phyloP scores from a whole-genome alignment of 2,113 vertebrate species.

The Elephas maximus region DNA sequence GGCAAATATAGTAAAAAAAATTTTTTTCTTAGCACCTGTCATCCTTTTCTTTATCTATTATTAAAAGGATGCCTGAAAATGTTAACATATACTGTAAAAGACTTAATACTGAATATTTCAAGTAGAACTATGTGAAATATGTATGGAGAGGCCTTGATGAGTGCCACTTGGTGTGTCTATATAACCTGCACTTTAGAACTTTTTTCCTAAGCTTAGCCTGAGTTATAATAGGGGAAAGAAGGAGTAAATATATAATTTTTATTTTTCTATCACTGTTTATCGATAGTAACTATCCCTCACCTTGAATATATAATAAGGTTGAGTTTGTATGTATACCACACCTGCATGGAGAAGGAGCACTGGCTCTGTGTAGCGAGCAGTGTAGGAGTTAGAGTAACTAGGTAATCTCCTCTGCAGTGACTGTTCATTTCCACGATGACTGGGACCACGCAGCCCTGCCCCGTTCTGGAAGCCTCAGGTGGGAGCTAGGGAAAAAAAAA shows the following conservation, averaged over 20 bases:
- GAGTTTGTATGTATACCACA: not conserved
- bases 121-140: not conserved
- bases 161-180: too few relatives aligned
- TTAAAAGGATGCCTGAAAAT: not conserved
- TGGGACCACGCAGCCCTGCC: too few relatives aligned
- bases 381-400: not conserved
- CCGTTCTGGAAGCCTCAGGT: not conserved
- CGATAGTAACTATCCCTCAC: not conserved
- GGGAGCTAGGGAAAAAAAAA: not conserved
- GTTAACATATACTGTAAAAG: not conserved
- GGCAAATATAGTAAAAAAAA: not conserved
- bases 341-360: not conserved
- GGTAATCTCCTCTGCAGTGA: not conserved
- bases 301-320: not conserved
- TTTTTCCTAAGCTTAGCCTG: not conserved
- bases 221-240: not conserved
- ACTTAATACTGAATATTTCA: not conserved
- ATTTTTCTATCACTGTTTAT: not conserved
- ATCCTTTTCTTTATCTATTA: not conserved
- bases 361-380: not conserved
- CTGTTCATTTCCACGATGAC: not conserved
- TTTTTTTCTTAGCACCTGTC: not conserved
- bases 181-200: not conserved
- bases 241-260: not conserved
- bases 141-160: not conserved